Percentiles rank a stretch among this genome's conserved stretches.
phyloP scores from a whole-genome alignment of 2,888 invertebrate species.

The Heliconius cydno region DNA sequence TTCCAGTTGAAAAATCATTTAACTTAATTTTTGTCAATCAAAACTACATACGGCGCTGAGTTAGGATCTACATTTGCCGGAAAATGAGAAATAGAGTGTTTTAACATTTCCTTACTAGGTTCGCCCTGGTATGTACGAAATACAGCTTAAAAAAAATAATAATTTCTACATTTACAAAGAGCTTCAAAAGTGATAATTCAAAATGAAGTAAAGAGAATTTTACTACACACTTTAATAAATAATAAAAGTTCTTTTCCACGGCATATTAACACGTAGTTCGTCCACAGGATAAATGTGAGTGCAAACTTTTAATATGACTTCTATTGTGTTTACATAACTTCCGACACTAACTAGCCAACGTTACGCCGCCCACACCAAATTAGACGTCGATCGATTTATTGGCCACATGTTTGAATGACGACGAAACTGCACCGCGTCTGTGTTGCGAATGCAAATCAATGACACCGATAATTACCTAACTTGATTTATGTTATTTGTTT shows the following conservation, averaged over 20 bases:
- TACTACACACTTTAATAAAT: neutral
- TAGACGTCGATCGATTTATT: slow-evolving; percentile 65
- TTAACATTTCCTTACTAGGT: neutral
- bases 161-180: neutral
- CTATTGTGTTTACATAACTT: slow-evolving; percentile 53
- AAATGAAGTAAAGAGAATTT: neutral
- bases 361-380: slow-evolving; percentile 68
- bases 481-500: slow-evolving; percentile 66
- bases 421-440: slow-evolving; percentile 35
- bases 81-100: neutral
- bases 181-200: neutral
- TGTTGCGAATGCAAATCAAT: slow-evolving; percentile 52
- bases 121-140: neutral
- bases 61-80: no score
- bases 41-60: neutral
- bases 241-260: neutral
- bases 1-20: neutral
- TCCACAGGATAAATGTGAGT: neutral
- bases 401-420: slow-evolving; percentile 43
- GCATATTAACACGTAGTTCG: neutral
- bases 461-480: slow-evolving; percentile 60
- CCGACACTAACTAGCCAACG: slow-evolving; percentile 67
- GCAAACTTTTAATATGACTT: slow-evolving; percentile 15
- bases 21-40: neutral
- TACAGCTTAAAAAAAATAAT: neutral